A percentile compares a stretch with the other conserved stretches of the same genome.
Evolutionary conservation across 2,113 vertebrate species (phyloP).

Genomic region (Clarias batrachus): DNA sequence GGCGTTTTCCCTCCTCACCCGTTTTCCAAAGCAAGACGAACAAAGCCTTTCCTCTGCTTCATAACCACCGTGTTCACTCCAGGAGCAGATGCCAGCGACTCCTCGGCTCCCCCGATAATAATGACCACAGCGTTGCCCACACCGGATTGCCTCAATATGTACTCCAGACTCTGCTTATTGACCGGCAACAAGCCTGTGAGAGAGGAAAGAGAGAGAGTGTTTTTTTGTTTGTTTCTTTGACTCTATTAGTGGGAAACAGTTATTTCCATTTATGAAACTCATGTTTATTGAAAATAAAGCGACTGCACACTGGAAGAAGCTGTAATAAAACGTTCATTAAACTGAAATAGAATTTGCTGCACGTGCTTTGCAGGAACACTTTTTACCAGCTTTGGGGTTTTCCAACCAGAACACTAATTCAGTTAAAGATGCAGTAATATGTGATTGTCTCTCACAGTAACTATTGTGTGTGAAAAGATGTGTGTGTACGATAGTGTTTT

Average conservation of each 20-base stretch:
- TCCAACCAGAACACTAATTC: not conserved
- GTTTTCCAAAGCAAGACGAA: constrained; percentile 73
- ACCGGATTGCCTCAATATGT: constrained; percentile 68
- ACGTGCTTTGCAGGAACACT: not conserved
- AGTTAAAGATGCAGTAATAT: not conserved
- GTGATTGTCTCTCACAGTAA: not conserved
- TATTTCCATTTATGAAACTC: not conserved
- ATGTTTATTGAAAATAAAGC: not conserved
- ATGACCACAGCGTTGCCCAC: constrained; percentile 77
- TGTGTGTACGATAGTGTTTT: not conserved
- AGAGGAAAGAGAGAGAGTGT: not conserved
- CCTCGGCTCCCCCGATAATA: constrained; percentile 74
- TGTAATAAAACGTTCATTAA: constrained; percentile 3
- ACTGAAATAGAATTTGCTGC: not conserved
- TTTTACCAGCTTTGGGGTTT: not conserved
- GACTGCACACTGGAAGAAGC: not conserved
- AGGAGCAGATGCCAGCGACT: constrained; percentile 68
- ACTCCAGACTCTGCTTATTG: constrained; percentile 69
- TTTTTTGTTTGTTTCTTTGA: not conserved
- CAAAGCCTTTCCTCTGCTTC: constrained; percentile 74
- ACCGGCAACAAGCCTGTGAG: constrained; percentile 71
- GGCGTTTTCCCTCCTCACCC: constrained; percentile 67
- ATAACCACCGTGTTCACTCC: constrained; percentile 69
- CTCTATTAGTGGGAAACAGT: not conserved
- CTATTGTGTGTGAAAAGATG: not conserved